A percentile compares a stretch with the other conserved stretches of the same genome.
phyloP scores from a whole-genome alignment of 1,140 invertebrate genomes.

The Zelostemma sp. region DNA sequence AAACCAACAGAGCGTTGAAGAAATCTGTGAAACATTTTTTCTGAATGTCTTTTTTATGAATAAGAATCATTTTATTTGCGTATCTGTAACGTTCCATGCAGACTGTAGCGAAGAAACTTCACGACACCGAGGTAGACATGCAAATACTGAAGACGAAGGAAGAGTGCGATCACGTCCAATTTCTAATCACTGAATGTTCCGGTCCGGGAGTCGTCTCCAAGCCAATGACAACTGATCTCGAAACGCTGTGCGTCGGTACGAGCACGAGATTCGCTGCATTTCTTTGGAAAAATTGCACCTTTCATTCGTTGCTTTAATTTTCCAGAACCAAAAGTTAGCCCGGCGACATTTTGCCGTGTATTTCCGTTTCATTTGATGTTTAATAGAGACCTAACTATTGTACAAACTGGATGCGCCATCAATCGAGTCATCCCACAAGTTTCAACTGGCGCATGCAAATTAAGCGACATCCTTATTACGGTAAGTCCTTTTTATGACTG shows the following conservation, averaged over 20 bases:
- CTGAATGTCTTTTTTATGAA: no score
- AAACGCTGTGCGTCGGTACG: conserved; percentile 79
- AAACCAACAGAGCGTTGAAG: no score
- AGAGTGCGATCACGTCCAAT: conserved; percentile 93
- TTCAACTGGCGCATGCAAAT: conserved; percentile 74
- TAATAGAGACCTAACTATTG: conserved; percentile 85
- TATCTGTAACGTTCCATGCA: no score
- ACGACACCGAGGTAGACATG: conserved; percentile 92
- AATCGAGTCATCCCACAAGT: conserved; percentile 85
- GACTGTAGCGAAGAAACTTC: conserved; percentile 93
- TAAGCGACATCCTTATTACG: conserved; percentile 85
- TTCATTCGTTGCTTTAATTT: conserved; percentile 21
- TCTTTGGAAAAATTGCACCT: not conserved
- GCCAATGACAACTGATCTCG: conserved; percentile 79
- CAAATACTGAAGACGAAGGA: conserved; percentile 88
- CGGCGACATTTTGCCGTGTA: conserved; percentile 91
- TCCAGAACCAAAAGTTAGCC: conserved; percentile 88
- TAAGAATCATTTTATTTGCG: no score
- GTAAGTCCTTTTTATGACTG: conserved; percentile 68
- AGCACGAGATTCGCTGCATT: conserved; percentile 22
- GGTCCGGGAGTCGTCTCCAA: conserved; percentile 73
- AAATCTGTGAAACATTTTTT: no score
- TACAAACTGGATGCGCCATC: conserved; percentile 90
- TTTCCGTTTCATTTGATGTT: conserved; percentile 98
- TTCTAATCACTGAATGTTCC: conserved; percentile 89